These are phyloP conservation scores for Mus musculus DNA, from an alignment of 2,113 vertebrate genomes.

Conservation along the genomic window DNA sequence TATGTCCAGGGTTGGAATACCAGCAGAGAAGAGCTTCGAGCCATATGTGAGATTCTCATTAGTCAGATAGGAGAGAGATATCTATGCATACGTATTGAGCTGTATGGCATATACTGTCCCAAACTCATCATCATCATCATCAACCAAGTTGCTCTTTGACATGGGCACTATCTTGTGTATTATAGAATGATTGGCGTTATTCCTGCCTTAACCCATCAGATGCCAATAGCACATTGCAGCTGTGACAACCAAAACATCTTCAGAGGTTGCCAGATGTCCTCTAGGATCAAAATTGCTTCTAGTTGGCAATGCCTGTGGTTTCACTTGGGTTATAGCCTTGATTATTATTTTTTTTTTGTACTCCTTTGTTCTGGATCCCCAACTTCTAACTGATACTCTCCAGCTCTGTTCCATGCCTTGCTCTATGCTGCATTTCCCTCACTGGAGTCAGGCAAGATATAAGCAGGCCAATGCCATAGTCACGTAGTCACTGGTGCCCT, in stretches of 20 bases:
- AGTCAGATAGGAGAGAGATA: background rate
- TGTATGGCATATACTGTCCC: background rate
- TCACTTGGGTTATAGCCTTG: background rate
- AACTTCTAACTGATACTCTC: background rate
- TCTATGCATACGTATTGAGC: background rate
- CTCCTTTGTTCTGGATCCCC: background rate
- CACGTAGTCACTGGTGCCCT: conserved; percentile 63
- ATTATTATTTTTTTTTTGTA: background rate
- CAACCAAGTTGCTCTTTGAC: background rate
- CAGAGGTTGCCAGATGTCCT: background rate
- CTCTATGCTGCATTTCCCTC: background rate
- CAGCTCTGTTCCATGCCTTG: background rate
- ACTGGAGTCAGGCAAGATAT: conserved; percentile 23
- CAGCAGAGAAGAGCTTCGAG: background rate
- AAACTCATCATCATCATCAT: too few species aligned
- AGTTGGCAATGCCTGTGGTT: background rate
- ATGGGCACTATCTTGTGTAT: too few species aligned
- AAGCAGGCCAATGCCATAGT: conserved; percentile 59
- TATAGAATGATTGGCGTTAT: background rate
- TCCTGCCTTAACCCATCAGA: background rate
- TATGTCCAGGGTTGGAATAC: background rate
- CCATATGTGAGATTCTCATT: background rate
- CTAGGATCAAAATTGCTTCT: background rate
- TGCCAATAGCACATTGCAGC: background rate
- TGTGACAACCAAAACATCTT: background rate